phyloP scores from a whole-genome alignment of 2,113 vertebrate species.

The Heteronetta atricapilla region DNA sequence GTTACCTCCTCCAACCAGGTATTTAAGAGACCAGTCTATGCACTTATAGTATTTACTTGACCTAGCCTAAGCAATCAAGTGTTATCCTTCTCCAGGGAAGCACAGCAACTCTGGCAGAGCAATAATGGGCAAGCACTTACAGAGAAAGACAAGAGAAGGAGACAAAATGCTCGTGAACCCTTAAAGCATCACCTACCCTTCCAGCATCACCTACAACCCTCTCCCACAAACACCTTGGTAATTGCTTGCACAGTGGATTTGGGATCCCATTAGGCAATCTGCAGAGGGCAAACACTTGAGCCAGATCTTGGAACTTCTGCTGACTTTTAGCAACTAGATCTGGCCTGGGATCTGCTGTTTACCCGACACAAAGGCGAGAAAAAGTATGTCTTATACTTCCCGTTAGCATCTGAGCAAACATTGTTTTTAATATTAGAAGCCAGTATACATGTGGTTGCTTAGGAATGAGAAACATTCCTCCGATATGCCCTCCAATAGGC shows the following conservation, averaged over 20 bases:
- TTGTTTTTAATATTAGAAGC: conserved; percentile 36
- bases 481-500: conserved; percentile 57
- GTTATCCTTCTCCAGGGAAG: not conserved
- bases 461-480: conserved; percentile 59
- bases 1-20: not conserved
- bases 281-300: not conserved
- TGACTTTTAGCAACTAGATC: conserved; percentile 8
- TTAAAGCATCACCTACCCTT: conserved; percentile 1
- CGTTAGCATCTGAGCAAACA: conserved; percentile 29
- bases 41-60: conserved; percentile 5
- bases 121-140: not conserved
- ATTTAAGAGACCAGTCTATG: conserved; percentile 1
- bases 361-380: conserved; percentile 1
- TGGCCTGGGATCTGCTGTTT: conserved; percentile 7
- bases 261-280: not conserved
- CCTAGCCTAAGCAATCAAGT: not conserved
- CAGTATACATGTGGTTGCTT: conserved; percentile 29
- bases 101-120: not conserved
- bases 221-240: not conserved
- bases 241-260: not conserved
- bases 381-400: not conserved
- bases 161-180: not conserved
- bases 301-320: not conserved
- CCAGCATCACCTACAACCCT: not conserved
- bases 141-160: conserved; percentile 6